A percentile compares a stretch with the other conserved stretches of the same genome.
These are phyloP conservation scores for Drosophila nigrodunni DNA, from an alignment of 1,140 invertebrate genomes.

Conservation along the genomic window DNA sequence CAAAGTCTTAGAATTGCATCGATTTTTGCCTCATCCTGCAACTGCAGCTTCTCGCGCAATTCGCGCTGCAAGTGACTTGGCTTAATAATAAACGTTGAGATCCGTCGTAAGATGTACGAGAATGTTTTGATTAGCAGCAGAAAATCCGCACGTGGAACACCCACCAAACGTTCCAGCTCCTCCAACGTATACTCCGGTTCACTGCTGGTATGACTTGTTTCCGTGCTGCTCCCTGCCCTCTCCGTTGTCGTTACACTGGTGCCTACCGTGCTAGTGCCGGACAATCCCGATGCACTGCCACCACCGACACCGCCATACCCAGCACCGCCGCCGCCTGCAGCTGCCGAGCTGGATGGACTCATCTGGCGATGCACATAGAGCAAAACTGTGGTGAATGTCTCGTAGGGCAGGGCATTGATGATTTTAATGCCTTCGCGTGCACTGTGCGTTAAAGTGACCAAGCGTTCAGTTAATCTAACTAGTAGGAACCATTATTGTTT, in stretches of 20 bases:
- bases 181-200: conserved; percentile 78
- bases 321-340: conserved; percentile 11
- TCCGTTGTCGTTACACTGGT: conserved; percentile 70
- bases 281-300: conserved; percentile 4
- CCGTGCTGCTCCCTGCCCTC: conserved; percentile 43
- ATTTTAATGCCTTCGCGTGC: conserved; percentile 84
- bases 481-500: not conserved
- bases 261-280: conserved; percentile 46
- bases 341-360: conserved; percentile 53
- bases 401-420: conserved; percentile 80
- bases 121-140: conserved; percentile 82
- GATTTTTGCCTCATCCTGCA: conserved; percentile 83
- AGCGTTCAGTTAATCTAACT: not conserved
- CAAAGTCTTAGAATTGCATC: conserved; percentile 81
- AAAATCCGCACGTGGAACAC: conserved; percentile 76
- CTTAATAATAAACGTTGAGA: conserved; percentile 83
- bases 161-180: conserved; percentile 78
- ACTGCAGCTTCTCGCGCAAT: conserved; percentile 77
- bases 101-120: conserved; percentile 81
- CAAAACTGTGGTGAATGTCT: conserved; percentile 79
- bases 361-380: conserved; percentile 84
- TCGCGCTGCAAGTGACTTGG: conserved; percentile 77
- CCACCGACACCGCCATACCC: not conserved
- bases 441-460: conserved; percentile 32
- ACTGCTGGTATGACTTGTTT: conserved; percentile 48